phyloP scores from a whole-genome alignment of 2,797 vertebrate genomes.

The Loriculus beryllinus region DNA sequence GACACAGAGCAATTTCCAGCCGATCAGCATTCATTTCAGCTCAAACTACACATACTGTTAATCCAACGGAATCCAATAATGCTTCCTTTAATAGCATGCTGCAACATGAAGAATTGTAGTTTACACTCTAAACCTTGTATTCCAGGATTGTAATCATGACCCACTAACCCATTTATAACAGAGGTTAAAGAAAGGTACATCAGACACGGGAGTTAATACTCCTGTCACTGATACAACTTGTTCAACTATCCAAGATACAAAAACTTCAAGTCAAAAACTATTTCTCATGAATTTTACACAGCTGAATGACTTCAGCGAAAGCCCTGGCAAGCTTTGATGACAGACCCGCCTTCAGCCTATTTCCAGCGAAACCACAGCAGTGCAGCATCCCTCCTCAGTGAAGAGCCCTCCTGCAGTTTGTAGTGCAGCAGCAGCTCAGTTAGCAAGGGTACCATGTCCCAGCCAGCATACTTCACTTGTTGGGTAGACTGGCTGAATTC shows the following conservation, averaged over 20 bases:
- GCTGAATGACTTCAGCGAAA: neutral
- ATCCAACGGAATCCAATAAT: conserved; percentile 38
- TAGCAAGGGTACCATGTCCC: rapidly evolving
- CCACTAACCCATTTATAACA: conserved; percentile 53
- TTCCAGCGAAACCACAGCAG: conserved; percentile 6
- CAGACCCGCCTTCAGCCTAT: neutral
- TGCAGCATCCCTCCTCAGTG: neutral
- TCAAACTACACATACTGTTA: neutral
- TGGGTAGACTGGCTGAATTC: neutral
- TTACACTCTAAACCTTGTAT: neutral
- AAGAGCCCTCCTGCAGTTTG: neutral
- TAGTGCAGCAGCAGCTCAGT: neutral
- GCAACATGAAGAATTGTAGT: rapidly evolving
- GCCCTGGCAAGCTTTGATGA: neutral
- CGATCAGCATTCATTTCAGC: neutral
- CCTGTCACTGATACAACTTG: neutral
- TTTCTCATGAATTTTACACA: neutral
- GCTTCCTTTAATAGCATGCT: neutral
- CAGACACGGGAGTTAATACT: neutral
- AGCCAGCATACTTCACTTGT: neutral
- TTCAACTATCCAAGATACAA: neutral
- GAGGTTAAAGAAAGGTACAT: neutral
- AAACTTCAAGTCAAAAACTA: neutral
- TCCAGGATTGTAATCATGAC: conserved; percentile 11
- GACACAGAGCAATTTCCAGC: neutral